phyloP scores from a whole-genome alignment of 2,113 vertebrate genomes.

The Paratilapia polleni region DNA sequence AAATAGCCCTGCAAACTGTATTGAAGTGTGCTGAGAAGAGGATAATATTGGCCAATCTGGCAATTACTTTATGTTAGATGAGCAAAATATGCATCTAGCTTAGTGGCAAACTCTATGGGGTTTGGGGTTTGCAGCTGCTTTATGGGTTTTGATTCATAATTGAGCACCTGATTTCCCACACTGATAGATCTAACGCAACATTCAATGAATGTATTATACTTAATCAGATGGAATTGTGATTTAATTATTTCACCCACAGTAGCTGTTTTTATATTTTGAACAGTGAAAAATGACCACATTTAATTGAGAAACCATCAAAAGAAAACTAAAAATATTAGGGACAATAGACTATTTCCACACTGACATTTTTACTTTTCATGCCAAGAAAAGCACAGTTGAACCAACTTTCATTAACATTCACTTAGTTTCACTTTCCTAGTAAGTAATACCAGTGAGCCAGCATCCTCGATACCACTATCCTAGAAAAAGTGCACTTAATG shows the following conservation, averaged over 20 bases:
- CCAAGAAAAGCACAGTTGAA: too few species aligned
- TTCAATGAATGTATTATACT: neutral
- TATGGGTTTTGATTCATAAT: constrained; percentile 5
- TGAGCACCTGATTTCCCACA: neutral
- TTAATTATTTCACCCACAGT: neutral
- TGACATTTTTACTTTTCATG: neutral
- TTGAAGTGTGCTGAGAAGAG: neutral
- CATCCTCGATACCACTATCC: too few species aligned
- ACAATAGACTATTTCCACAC: neutral
- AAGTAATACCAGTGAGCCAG: too few species aligned
- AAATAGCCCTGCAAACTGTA: neutral
- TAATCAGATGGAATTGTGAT: neutral
- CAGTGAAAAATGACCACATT: too few species aligned
- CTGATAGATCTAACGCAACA: neutral
- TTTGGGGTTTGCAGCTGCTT: neutral
- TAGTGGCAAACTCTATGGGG: neutral
- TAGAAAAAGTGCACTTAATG: too few species aligned
- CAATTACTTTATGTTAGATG: neutral
- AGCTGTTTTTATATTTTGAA: too few species aligned
- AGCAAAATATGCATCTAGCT: neutral
- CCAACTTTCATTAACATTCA: too few species aligned
- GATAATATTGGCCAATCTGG: neutral
- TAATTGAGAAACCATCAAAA: neutral
- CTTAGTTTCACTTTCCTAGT: too few species aligned
- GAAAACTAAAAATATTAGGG: neutral